These are phyloP conservation scores for Lapara coniferarum DNA, from an alignment of 2,888 invertebrate species.

Conservation along the genomic window DNA sequence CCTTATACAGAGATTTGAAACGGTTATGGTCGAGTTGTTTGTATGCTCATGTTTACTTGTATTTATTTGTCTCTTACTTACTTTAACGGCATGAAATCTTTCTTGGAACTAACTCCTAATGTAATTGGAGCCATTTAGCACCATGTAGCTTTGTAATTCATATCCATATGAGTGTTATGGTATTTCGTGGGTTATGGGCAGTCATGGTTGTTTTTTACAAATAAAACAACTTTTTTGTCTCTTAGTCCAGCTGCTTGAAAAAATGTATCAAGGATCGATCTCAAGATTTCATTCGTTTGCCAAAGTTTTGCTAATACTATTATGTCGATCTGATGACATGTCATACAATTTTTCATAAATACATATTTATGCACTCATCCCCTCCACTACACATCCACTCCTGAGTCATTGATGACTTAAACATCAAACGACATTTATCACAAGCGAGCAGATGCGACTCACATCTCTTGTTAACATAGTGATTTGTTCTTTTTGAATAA, in stretches of 20 bases:
- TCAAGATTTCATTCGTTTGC: not conserved
- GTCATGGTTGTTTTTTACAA: no score
- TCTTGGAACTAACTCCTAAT: no score
- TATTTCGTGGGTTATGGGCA: no score
- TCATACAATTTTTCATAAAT: not conserved
- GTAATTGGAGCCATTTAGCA: no score
- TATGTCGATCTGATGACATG: no score
- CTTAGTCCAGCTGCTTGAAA: no score
- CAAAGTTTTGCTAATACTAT: not conserved
- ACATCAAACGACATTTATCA: not conserved
- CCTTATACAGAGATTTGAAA: slow-evolving; percentile 10
- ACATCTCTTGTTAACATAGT: not conserved
- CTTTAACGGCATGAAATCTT: no score
- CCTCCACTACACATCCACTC: not conserved
- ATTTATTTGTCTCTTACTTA: not conserved
- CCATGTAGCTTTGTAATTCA: no score
- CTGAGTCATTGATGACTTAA: not conserved
- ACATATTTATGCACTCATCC: not conserved
- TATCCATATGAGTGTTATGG: no score
- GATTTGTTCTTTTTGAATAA: not conserved
- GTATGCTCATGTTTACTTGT: not conserved
- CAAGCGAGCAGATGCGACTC: not conserved
- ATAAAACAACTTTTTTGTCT: no score
- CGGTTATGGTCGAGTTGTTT: not conserved
- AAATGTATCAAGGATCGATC: no score